These are phyloP conservation scores for Athalia rosae DNA, from an alignment of 2,888 invertebrate genomes.

Conservation along the genomic window DNA sequence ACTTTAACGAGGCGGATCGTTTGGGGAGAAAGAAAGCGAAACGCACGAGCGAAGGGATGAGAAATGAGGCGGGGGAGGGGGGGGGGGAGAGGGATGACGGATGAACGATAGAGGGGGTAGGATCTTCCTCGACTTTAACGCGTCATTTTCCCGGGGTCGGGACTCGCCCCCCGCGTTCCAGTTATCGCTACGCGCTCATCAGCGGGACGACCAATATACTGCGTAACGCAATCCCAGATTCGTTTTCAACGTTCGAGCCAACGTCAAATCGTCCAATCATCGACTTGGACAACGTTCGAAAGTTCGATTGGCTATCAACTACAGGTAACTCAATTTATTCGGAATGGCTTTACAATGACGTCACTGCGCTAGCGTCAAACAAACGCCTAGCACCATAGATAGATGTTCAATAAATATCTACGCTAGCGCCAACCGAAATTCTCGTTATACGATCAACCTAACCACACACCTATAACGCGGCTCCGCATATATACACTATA, in stretches of 20 bases:
- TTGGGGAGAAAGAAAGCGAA: background rate
- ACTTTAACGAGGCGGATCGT: conserved; percentile 36
- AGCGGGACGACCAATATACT: conserved; percentile 11
- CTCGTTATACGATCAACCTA: background rate
- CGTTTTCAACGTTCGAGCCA: conserved; percentile 42
- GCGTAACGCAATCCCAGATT: conserved; percentile 40
- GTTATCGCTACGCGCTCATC: conserved; percentile 20
- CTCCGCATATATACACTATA: background rate
- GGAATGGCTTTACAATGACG: conserved; percentile 43
- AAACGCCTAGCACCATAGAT: no score
- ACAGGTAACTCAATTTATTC: conserved; percentile 54
- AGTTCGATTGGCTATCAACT: conserved; percentile 51
- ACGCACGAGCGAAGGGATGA: background rate
- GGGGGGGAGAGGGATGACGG: background rate
- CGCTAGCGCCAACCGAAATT: conserved; percentile 9
- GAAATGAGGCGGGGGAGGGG: no score
- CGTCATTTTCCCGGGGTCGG: conserved; percentile 20
- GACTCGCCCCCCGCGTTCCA: background rate
- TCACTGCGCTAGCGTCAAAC: conserved; percentile 20
- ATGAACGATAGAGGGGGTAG: background rate
- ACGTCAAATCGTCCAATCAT: conserved; percentile 49
- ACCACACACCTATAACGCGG: no score
- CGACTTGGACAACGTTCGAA: conserved; percentile 50
- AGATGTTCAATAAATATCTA: no score
- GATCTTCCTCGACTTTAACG: conserved; percentile 25